Evolutionary conservation across 2,113 vertebrate species (phyloP).

Genomic region (Mobula hypostoma): DNA sequence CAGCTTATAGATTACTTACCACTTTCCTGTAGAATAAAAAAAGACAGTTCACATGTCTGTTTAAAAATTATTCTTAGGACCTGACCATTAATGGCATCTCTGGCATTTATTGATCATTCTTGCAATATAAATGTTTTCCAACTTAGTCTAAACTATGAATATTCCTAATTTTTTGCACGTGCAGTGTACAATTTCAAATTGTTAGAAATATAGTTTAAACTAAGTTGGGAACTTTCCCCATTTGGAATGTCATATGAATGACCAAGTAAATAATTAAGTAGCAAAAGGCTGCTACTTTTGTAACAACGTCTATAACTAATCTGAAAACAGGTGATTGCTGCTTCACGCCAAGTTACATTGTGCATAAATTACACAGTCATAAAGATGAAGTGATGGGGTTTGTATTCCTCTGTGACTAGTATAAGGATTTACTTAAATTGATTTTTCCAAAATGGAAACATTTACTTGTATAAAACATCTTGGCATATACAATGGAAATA

Average conservation of each 20-base stretch:
- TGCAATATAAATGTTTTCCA: not conserved
- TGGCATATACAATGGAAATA: not conserved
- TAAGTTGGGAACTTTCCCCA: not conserved
- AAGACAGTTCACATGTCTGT: not conserved
- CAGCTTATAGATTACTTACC: not conserved
- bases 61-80: not conserved
- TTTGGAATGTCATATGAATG: not conserved
- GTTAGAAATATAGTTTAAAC: constrained; percentile 5
- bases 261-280: constrained; percentile 19
- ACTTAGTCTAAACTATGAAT: too few relatives aligned
- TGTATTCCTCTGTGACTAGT: constrained; percentile 7
- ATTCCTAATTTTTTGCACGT: not conserved
- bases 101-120: not conserved
- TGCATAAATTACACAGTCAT: constrained; percentile 36
- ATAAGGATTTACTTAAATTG: constrained; percentile 29
- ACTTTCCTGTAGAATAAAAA: not conserved
- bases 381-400: constrained; percentile 27
- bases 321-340: constrained; percentile 38
- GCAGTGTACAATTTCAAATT: not conserved
- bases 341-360: constrained; percentile 38
- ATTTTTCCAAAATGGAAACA: constrained; percentile 27
- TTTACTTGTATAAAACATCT: not conserved
- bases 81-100: not conserved
- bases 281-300: constrained; percentile 35
- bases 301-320: constrained; percentile 36